Evolutionary conservation across 2,888 invertebrate species (phyloP).

Genomic region (Lithophane semibrunnea): DNA sequence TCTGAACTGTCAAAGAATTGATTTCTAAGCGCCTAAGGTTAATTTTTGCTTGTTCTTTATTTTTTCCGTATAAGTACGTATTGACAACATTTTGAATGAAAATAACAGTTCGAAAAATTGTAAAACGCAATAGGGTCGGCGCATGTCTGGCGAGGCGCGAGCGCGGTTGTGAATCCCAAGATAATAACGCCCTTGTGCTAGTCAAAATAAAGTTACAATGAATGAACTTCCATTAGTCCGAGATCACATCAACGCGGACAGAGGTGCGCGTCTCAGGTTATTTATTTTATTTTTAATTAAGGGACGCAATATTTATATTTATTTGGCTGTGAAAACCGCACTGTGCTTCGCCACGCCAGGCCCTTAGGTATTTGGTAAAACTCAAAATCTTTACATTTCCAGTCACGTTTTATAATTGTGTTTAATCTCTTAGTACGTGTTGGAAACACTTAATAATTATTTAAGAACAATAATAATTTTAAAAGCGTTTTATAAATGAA

Average conservation of each 20-base stretch:
- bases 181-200: neutral
- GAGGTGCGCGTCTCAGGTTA: neutral
- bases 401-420: neutral
- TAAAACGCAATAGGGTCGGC: neutral
- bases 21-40: neutral
- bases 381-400: neutral
- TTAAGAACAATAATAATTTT: constrained; percentile 12
- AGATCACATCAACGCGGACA: neutral
- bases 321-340: neutral
- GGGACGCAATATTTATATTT: neutral
- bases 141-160: neutral
- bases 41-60: neutral
- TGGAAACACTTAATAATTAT: constrained; percentile 15
- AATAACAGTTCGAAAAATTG: neutral
- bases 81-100: neutral
- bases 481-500: neutral
- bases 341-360: neutral
- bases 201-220: neutral
- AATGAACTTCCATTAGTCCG: neutral
- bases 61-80: neutral
- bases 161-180: neutral
- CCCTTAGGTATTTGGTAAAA: neutral
- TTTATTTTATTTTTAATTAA: neutral
- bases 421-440: neutral
- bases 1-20: constrained; percentile 3